phyloP scores from a whole-genome alignment of 2,113 vertebrate genomes.

The Toxotes jaculatrix region DNA sequence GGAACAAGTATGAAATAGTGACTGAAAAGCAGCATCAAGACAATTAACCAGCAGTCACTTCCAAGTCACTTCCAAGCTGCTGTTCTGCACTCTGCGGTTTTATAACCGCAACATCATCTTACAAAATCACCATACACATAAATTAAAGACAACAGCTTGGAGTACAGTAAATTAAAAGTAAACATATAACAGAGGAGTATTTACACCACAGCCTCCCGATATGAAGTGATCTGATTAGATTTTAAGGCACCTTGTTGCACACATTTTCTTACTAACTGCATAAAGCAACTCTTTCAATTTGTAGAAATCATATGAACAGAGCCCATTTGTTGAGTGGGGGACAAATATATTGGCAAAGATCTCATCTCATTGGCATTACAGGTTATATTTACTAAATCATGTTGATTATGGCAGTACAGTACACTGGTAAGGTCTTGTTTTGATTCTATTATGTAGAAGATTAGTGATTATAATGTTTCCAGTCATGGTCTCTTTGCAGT shows the following conservation, averaged over 20 bases:
- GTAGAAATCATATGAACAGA: neutral
- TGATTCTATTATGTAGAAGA: constrained; percentile 26
- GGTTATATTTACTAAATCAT: constrained; percentile 27
- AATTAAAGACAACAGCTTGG: neutral
- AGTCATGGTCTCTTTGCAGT: constrained; percentile 5
- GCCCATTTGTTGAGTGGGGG: neutral
- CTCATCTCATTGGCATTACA: constrained; percentile 22
- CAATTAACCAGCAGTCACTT: too few species aligned
- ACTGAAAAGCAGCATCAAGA: too few species aligned
- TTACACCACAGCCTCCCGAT: neutral
- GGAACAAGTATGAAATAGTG: too few species aligned
- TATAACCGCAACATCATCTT: too few species aligned
- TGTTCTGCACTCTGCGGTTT: too few species aligned
- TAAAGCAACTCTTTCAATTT: neutral
- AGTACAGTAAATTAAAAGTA: constrained; percentile 14
- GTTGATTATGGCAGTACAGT: constrained; percentile 25
- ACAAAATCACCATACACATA: too few species aligned
- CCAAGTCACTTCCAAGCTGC: too few species aligned
- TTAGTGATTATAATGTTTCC: constrained; percentile 19
- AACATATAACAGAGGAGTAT: neutral
- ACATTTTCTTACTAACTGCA: constrained; percentile 7
- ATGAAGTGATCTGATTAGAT: neutral
- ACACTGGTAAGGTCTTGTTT: constrained; percentile 10
- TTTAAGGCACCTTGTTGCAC: neutral
- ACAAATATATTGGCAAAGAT: neutral